These are phyloP conservation scores for Lasioglossum baleicum DNA, from an alignment of 1,140 invertebrate genomes.

Conservation along the genomic window DNA sequence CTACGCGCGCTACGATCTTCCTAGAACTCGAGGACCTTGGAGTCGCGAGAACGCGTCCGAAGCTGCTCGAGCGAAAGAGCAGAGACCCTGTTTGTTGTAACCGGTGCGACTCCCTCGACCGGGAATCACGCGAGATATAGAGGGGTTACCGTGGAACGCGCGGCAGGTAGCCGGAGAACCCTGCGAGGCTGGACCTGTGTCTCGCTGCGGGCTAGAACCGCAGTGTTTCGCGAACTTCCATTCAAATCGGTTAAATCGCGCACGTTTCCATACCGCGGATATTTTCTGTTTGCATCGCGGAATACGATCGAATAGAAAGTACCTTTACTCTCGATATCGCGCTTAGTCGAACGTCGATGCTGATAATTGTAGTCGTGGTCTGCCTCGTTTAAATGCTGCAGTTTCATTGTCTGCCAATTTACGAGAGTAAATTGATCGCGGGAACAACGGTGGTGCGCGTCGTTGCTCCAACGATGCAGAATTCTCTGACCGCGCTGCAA, in stretches of 20 bases:
- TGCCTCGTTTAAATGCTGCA: no score
- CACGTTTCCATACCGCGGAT: no score
- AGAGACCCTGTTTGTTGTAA: neutral
- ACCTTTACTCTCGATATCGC: no score
- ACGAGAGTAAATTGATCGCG: neutral
- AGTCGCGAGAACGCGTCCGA: neutral
- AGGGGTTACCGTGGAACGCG: neutral
- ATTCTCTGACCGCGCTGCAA: neutral
- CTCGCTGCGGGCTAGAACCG: no score
- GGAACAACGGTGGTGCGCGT: no score
- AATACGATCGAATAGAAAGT: no score
- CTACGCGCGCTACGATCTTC: neutral
- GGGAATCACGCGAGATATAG: neutral
- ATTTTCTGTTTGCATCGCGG: no score
- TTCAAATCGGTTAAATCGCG: no score
- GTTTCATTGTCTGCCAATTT: no score
- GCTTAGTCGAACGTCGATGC: no score
- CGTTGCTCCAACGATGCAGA: neutral
- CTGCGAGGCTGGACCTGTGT: neutral
- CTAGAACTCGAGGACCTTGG: neutral
- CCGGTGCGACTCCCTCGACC: neutral
- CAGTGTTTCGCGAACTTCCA: no score
- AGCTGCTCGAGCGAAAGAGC: neutral
- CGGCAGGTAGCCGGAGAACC: neutral
- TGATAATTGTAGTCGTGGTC: no score